Conservation (phyloP, 2,797 vertebrate genomes). For the Pygocentrus nattereri region DNA sequence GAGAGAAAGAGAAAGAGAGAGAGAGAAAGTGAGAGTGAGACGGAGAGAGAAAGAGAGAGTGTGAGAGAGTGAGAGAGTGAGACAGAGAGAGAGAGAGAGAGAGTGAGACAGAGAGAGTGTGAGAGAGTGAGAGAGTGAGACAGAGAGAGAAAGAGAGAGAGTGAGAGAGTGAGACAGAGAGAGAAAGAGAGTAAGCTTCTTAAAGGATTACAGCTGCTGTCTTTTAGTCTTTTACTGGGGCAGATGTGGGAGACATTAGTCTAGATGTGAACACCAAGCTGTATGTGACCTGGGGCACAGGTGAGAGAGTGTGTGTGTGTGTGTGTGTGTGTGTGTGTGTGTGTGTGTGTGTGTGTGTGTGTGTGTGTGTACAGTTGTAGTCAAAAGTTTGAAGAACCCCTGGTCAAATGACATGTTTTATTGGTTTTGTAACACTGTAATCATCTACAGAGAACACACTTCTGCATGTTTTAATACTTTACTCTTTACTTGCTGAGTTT, state of each 20-base stretch:
- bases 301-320: background rate
- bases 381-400: too few relatives aligned
- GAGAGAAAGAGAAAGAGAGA: too few relatives aligned
- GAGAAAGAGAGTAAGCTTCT: slow-evolving; percentile 58
- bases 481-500: too few relatives aligned
- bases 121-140: background rate
- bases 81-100: background rate
- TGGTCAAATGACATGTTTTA: too few relatives aligned
- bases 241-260: slow-evolving; percentile 20
- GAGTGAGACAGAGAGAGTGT: background rate
- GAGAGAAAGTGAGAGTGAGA: too few relatives aligned
- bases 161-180: background rate
- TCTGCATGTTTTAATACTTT: too few relatives aligned
- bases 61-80: background rate
- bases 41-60: background rate
- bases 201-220: slow-evolving; percentile 62
- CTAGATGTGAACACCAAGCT: background rate
- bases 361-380: background rate
- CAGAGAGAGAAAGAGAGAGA: background rate
- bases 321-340: background rate
- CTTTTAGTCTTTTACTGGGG: slow-evolving; percentile 45
- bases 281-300: background rate
- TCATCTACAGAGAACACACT: too few relatives aligned
- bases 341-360: background rate
- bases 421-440: too few relatives aligned